Evolutionary conservation across 23 tunicate genomes (phyloP).

Genomic region (Clavelina lepadiformis): DNA sequence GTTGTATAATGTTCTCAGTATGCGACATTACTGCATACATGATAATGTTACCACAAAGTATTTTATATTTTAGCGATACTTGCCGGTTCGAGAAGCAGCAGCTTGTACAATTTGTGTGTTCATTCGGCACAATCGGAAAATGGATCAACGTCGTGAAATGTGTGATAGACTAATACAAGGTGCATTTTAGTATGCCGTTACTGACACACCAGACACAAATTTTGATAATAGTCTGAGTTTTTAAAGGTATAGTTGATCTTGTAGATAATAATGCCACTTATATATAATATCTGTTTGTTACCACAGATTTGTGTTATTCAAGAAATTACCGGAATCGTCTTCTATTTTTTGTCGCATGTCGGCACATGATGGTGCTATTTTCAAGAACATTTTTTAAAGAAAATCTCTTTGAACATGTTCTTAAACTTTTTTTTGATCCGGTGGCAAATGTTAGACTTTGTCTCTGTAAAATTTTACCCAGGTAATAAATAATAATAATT

Average conservation of each 20-base stretch:
- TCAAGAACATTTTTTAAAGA: conserved; percentile 65
- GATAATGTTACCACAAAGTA: no score
- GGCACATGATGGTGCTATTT: conserved; percentile 73
- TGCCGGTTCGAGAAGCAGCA: conserved; percentile 78
- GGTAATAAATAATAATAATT: no score
- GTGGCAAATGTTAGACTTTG: conserved; percentile 71
- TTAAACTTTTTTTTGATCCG: conserved; percentile 53
- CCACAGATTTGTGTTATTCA: conserved; percentile 57
- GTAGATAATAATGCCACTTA: no score
- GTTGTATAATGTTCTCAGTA: no score
- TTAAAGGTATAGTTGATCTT: no score
- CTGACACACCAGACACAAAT: no score
- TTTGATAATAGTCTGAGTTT: no score
- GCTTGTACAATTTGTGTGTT: conserved; percentile 68
- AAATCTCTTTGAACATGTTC: conserved; percentile 60
- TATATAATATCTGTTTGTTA: neutral
- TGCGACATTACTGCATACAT: no score
- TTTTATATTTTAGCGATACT: conserved; percentile 44
- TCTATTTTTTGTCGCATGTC: conserved; percentile 62
- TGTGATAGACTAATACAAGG: conserved; percentile 69
- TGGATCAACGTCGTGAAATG: conserved; percentile 68
- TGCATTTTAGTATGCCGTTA: no score
- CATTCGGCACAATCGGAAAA: conserved; percentile 56
- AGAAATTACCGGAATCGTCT: conserved; percentile 55
- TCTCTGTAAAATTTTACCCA: conserved; percentile 72